Evolutionary conservation across 2,797 vertebrate species (phyloP), one percentile per base, ranked within the genome.

Genomic region (Orientallactaga sibirica): DNA sequence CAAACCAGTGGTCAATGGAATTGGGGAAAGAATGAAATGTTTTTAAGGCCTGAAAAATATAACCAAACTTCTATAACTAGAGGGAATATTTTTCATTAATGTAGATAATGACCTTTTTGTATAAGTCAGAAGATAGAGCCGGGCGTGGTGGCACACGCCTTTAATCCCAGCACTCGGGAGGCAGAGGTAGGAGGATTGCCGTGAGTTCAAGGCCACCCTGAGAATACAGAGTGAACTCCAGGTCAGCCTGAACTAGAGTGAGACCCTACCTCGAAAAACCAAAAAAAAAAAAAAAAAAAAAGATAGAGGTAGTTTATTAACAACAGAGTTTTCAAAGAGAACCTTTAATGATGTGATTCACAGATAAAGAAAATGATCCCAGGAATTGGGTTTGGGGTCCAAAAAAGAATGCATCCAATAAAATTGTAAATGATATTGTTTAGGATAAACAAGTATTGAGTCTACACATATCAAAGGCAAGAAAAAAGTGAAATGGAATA

Each of bases 401-500:
- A 88, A 91, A 43, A 86, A 89, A 89, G 7, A 71, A 86, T 1
- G 6, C 10, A 84, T 70, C 62, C 68, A 55, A 68, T 52, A 79
- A 83, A 76, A 90, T 2, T 70, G 15, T 75, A 79, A 90, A 70
- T 52, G 61, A 25, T 64, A 22, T 87, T 22, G 19, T 67, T 91
- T 79, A 91, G 66, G 22, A 8, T 68, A 82, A 82, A 33, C 14
- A 91, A 88, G 70, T 67, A 83, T 25, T 79, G 52, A 64, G 74
- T 71, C 14, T 73, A 33, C n/a, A 77, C 48, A 77, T 74, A 85
- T 43, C 5, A 58, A 67, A 88, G 80, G 27, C 20, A 48, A 70
- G 3, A 20, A 18, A 66, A 33, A 89, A 22, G 3, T 77, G 76
- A 84, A 37, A 70, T 68, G 33, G 19, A 74, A 70, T 52, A 64